Conservation (phyloP, 2,113 vertebrate genomes). For the Elgaria multicarinata region DNA sequence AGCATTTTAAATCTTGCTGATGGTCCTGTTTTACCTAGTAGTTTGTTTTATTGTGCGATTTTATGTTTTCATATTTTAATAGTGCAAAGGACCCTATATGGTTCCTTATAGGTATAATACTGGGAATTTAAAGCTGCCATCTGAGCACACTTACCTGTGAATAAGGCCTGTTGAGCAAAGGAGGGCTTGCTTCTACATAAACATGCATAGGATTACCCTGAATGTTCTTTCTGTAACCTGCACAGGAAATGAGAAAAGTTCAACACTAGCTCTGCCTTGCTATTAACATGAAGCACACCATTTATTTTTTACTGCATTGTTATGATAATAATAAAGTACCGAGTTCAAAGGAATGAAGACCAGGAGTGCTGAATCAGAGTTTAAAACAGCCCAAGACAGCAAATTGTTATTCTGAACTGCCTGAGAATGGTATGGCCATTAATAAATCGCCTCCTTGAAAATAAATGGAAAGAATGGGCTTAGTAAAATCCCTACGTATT, state of each 20-base stretch:
- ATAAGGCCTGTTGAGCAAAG: not conserved
- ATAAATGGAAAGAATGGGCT: not conserved
- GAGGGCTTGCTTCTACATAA: not conserved
- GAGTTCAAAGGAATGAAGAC: not conserved
- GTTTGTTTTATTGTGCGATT: no score
- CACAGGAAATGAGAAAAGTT: slow-evolving; percentile 1
- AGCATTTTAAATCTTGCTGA: no score
- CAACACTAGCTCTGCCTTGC: accelerated
- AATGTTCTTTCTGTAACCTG: not conserved
- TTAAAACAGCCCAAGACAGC: not conserved
- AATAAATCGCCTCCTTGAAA: accelerated
- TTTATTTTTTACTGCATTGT: accelerated
- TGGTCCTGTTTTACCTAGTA: no score
- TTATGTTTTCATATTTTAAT: no score
- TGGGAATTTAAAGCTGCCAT: no score
- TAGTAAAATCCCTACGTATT: not conserved
- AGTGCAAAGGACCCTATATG: no score
- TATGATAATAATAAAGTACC: accelerated
- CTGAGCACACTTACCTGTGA: no score
- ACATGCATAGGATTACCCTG: not conserved
- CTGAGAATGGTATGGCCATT: not conserved
- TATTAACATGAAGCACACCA: not conserved
- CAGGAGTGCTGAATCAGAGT: not conserved
- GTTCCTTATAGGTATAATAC: no score
- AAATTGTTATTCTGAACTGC: not conserved